Evolutionary conservation across 2,113 vertebrate species (phyloP).

Genomic region (Onychorhynchus coronatus): DNA sequence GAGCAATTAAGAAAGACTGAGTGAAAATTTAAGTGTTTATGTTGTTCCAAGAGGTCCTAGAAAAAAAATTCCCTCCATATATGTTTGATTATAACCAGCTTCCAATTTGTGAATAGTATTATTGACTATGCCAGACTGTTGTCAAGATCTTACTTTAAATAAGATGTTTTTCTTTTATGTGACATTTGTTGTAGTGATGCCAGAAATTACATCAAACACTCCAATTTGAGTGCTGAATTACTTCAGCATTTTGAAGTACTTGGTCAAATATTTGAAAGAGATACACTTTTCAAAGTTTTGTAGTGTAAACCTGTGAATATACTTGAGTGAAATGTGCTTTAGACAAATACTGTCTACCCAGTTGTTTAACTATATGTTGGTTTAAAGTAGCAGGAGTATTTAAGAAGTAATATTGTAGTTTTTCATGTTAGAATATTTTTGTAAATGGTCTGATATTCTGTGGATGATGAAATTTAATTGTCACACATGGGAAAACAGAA

Average conservation of each 20-base stretch:
- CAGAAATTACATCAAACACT: constrained; percentile 72
- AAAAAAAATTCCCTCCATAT: background rate
- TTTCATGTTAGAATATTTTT: constrained; percentile 28
- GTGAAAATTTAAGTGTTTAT: constrained; percentile 44
- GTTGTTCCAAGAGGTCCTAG: constrained; percentile 25
- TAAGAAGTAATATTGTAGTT: background rate
- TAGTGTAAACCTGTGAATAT: constrained; percentile 42
- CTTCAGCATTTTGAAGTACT: constrained; percentile 64
- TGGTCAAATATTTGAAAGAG: constrained; percentile 68
- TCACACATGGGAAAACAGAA: background rate
- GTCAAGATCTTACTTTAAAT: constrained; percentile 70
- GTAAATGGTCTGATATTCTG: background rate
- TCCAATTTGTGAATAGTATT: constrained; percentile 52
- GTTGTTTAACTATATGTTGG: background rate
- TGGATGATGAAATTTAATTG: constrained; percentile 20
- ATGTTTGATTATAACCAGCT: constrained; percentile 61
- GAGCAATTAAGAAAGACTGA: background rate
- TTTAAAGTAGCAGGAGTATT: background rate
- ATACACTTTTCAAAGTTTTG: constrained; percentile 43
- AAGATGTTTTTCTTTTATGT: constrained; percentile 70
- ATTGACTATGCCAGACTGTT: constrained; percentile 63
- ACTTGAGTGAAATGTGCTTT: constrained; percentile 20
- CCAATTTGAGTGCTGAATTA: constrained; percentile 57
- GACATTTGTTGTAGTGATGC: constrained; percentile 64
- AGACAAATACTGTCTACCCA: constrained; percentile 13